phyloP scores from a whole-genome alignment of 2,113 vertebrate species.

The Zosterops lateralis region DNA sequence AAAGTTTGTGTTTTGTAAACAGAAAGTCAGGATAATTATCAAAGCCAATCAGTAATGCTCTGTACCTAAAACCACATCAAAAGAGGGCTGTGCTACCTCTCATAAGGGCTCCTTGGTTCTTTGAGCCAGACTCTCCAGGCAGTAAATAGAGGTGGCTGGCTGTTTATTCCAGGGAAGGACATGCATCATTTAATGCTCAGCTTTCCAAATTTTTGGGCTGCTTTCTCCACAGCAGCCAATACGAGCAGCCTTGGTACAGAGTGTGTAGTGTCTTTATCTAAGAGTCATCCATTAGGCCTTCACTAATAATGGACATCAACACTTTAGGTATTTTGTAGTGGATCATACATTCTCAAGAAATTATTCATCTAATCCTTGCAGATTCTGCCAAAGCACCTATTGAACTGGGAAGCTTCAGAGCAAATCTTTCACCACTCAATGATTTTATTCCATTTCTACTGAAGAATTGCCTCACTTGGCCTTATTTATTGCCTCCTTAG shows the following conservation, averaged over 20 bases:
- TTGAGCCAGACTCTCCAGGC: slow-evolving; percentile 4
- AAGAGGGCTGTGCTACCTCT: not conserved
- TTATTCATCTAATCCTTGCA: not conserved
- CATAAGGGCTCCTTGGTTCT: slow-evolving; percentile 8
- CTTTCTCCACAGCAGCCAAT: not conserved
- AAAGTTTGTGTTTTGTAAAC: slow-evolving; percentile 18
- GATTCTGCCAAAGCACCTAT: slow-evolving; percentile 29
- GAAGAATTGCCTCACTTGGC: not conserved
- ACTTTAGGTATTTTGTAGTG: not conserved
- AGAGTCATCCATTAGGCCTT: not conserved
- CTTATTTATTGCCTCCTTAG: not conserved
- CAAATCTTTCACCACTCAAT: not conserved
- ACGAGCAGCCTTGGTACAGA: not conserved
- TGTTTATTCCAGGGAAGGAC: slow-evolving; percentile 18
- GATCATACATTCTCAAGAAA: not conserved
- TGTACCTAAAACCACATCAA: slow-evolving; percentile 43
- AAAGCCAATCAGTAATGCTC: slow-evolving; percentile 1
- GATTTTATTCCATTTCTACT: slow-evolving; percentile 2
- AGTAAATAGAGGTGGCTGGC: slow-evolving; percentile 9
- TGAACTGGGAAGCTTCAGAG: slow-evolving; percentile 30
- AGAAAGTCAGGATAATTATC: slow-evolving; percentile 4
- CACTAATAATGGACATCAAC: not conserved
- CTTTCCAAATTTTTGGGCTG: not conserved
- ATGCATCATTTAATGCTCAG: slow-evolving; percentile 24
- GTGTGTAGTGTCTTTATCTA: not conserved